Evolutionary conservation across 2,797 vertebrate species (phyloP).

Genomic region (Perodicticus potto): DNA sequence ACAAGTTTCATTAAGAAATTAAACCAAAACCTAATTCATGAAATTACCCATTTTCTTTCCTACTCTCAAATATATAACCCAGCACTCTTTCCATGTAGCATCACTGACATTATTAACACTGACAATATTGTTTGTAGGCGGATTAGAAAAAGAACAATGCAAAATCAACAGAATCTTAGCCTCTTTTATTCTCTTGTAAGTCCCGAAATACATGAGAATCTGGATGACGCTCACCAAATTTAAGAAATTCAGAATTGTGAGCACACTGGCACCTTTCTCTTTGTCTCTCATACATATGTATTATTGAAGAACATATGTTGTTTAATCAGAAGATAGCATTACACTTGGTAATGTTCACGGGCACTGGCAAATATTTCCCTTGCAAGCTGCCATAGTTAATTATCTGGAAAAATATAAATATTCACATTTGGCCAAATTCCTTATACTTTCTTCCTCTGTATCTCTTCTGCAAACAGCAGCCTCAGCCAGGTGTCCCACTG

Average conservation of each 20-base stretch:
- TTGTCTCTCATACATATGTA: constrained; percentile 54
- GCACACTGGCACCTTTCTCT: constrained; percentile 63
- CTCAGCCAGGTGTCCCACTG: neutral
- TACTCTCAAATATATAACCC: neutral
- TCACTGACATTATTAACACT: neutral
- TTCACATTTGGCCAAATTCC: constrained; percentile 42
- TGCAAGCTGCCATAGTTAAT: constrained; percentile 72
- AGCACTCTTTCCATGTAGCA: neutral
- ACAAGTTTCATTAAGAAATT: neutral
- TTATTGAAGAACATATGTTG: constrained; percentile 65
- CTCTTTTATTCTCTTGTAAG: constrained; percentile 33
- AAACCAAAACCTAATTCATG: neutral
- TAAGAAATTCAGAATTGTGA: constrained; percentile 61
- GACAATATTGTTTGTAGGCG: constrained; percentile 32
- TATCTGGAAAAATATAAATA: constrained; percentile 69
- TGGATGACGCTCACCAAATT: constrained; percentile 55
- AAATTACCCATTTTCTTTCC: constrained; percentile 25
- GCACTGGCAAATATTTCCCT: constrained; percentile 71
- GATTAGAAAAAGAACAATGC: constrained; percentile 9
- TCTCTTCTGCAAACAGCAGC: constrained; percentile 48
- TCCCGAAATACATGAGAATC: constrained; percentile 44
- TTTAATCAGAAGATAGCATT: constrained; percentile 76
- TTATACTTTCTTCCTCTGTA: neutral
- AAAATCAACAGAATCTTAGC: neutral
- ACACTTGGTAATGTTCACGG: constrained; percentile 57